These are phyloP conservation scores for Neolamprologus brichardi DNA, from an alignment of 2,113 vertebrate genomes.

Conservation along the genomic window DNA sequence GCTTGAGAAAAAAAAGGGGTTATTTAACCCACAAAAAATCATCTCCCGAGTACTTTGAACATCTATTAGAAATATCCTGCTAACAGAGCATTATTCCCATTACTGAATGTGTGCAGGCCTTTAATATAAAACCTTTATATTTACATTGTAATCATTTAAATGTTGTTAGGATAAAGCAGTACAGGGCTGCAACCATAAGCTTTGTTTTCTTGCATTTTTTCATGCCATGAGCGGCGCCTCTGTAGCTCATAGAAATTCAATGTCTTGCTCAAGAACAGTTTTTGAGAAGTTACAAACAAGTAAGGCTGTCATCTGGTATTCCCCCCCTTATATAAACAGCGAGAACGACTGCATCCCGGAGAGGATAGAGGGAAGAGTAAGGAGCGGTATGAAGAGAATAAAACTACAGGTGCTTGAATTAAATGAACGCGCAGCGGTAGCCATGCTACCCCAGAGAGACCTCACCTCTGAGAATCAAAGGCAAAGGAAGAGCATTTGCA, in stretches of 20 bases:
- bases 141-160: background rate
- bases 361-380: background rate
- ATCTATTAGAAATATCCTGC: background rate
- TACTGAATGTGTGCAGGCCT: background rate
- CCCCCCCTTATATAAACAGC: background rate
- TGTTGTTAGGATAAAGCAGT: background rate
- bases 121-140: background rate
- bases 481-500: background rate
- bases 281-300: background rate
- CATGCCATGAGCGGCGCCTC: background rate
- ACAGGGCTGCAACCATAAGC: background rate
- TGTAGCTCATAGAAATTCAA: background rate
- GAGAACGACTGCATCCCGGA: background rate
- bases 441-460: background rate
- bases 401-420: background rate
- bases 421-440: background rate
- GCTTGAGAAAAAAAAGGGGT: background rate
- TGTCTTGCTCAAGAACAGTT: background rate
- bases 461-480: background rate
- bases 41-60: background rate
- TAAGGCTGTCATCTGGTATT: background rate
- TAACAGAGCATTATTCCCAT: background rate
- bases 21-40: background rate
- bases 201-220: background rate
- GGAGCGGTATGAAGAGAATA: background rate